Conservation (phyloP, 2,113 vertebrate genomes). For the Pongo pygmaeus region DNA sequence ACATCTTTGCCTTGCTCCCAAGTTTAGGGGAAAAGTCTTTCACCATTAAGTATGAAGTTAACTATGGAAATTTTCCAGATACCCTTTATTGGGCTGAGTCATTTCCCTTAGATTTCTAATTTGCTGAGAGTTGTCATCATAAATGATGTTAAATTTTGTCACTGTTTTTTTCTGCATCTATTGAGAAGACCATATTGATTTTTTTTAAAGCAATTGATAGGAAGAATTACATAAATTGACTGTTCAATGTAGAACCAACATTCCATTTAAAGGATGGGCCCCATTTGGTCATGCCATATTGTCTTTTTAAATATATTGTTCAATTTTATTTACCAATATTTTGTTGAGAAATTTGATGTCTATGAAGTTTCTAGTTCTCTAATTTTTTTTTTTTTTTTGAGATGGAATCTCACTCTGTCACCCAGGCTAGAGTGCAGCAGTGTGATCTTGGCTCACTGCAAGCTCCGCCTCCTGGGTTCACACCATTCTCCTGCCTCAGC, state of each 20-base stretch:
- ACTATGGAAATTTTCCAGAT: not conserved
- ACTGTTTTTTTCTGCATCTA: not conserved
- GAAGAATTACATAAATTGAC: not conserved
- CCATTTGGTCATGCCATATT: not conserved
- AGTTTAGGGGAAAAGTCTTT: not conserved
- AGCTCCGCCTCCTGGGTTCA: too few relatives aligned
- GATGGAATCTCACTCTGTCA: too few relatives aligned
- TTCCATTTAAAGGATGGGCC: not conserved
- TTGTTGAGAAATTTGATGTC: not conserved
- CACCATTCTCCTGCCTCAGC: too few relatives aligned
- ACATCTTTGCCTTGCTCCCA: not conserved
- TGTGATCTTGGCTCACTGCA: too few relatives aligned
- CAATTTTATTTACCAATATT: not conserved
- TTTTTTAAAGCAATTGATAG: not conserved
- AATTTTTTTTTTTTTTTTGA: too few relatives aligned
- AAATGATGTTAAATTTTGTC: not conserved
- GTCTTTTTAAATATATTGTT: not conserved
- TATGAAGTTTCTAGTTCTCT: not conserved
- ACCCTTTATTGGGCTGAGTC: not conserved
- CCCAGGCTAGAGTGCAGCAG: too few relatives aligned
- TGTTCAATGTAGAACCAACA: not conserved
- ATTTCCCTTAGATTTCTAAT: not conserved
- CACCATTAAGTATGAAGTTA: not conserved
- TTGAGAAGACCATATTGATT: not conserved
- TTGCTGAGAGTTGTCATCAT: not conserved